phyloP scores from a whole-genome alignment of 2,888 invertebrate species.

The Agrotis exclamationis region DNA sequence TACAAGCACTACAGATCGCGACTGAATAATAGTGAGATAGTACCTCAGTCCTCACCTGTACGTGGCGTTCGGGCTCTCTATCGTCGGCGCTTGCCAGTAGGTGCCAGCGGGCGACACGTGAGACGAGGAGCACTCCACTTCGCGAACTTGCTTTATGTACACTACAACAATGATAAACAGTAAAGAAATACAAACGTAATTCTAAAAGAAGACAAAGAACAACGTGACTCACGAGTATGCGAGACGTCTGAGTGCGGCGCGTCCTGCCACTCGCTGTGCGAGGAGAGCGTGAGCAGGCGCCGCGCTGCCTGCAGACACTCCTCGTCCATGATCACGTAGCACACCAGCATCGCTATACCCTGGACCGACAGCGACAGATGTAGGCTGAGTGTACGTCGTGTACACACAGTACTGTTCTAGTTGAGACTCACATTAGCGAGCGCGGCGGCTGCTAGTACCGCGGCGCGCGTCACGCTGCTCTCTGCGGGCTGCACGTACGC shows the following conservation, averaged over 20 bases:
- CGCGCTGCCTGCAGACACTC: conserved; percentile 86
- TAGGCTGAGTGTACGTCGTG: too few relatives aligned
- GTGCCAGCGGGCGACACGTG: conserved; percentile 81
- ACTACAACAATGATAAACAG: conserved; percentile 69
- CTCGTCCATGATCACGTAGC: conserved; percentile 92
- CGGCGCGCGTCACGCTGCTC: conserved; percentile 74
- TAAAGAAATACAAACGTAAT: too few relatives aligned
- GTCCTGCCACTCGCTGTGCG: conserved; percentile 86
- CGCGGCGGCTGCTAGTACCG: conserved; percentile 79
- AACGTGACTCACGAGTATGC: conserved; percentile 90
- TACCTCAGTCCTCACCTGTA: conserved; percentile 74
- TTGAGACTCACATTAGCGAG: conserved; percentile 79
- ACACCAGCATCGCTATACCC: conserved; percentile 91
- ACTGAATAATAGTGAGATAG: background rate
- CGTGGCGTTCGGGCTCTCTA: conserved; percentile 80
- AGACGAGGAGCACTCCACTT: conserved; percentile 87
- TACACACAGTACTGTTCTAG: background rate
- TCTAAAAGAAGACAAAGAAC: too few relatives aligned
- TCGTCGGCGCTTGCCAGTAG: conserved; percentile 84
- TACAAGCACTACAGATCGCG: background rate
- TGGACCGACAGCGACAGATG: conserved; percentile 65
- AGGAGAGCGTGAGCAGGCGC: conserved; percentile 78
- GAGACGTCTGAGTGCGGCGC: conserved; percentile 91
- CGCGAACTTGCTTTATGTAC: conserved; percentile 92
- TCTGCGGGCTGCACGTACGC: conserved; percentile 86